Evolutionary conservation across 2,113 vertebrate genomes (phyloP).

Genomic region (Shinisaurus crocodilurus): DNA sequence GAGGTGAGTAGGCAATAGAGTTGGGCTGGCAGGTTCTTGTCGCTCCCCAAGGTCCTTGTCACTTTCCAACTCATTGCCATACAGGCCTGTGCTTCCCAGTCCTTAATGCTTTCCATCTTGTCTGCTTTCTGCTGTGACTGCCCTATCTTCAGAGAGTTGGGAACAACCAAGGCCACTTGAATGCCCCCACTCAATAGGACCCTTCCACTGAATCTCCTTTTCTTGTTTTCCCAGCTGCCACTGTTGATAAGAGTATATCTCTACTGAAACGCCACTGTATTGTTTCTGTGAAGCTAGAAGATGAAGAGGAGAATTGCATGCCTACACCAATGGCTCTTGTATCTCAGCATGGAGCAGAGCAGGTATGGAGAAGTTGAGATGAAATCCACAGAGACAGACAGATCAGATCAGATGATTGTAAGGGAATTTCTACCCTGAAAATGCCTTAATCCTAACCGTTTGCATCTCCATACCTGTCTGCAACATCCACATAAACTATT

Average conservation of each 20-base stretch:
- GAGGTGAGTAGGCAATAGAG: constrained; percentile 62
- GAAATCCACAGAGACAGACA: not conserved
- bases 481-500: not conserved
- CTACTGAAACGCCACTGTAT: constrained; percentile 63
- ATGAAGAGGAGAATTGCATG: constrained; percentile 60
- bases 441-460: not conserved
- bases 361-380: constrained; percentile 65
- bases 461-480: not conserved
- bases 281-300: constrained; percentile 73
- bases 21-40: not conserved
- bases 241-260: constrained; percentile 60
- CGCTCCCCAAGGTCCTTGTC: not conserved
- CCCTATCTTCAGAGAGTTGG: not conserved
- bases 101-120: not conserved
- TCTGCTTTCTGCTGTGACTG: not conserved
- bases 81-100: not conserved
- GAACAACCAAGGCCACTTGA: not conserved
- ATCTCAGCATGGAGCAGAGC: constrained; percentile 76
- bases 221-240: constrained; percentile 63
- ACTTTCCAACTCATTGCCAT: not conserved
- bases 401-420: not conserved
- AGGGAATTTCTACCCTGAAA: not conserved
- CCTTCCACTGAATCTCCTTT: constrained; percentile 29
- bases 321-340: constrained; percentile 74
- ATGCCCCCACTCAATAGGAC: not conserved